phyloP scores from a whole-genome alignment of 2,797 vertebrate species.

The Liasis olivaceus region DNA sequence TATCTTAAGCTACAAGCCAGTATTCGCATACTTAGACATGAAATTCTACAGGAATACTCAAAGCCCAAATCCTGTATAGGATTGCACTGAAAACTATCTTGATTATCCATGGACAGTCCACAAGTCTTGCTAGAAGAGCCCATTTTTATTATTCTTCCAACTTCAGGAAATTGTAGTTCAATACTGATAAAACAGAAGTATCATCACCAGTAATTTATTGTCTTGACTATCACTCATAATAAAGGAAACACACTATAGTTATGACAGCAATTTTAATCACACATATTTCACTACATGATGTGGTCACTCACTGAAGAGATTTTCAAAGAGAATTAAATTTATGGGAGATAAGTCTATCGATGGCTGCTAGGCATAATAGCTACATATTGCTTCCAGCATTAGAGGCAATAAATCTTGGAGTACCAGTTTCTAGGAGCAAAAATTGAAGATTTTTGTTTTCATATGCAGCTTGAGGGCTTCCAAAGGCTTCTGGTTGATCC shows the following conservation, averaged over 20 bases:
- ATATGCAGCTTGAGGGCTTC: neutral
- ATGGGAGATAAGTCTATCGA: neutral
- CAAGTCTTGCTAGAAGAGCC: neutral
- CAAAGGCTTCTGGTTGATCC: neutral
- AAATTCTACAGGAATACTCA: neutral
- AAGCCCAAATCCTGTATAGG: neutral
- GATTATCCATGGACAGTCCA: neutral
- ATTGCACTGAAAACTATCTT: neutral
- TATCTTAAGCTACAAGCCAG: neutral
- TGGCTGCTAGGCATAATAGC: neutral
- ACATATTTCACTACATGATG: neutral
- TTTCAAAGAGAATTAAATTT: neutral
- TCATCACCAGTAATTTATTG: neutral
- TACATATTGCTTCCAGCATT: neutral
- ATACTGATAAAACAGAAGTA: neutral
- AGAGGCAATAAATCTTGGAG: neutral
- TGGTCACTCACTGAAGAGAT: neutral
- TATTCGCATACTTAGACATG: neutral
- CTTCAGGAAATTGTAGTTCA: neutral
- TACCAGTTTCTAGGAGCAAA: neutral
- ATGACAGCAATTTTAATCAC: neutral
- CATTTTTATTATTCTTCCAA: neutral
- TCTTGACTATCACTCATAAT: neutral
- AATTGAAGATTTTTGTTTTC: neutral
- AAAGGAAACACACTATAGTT: neutral